Evolutionary conservation across 2,888 invertebrate genomes (phyloP).

Genomic region (Calameuta filiformis): DNA sequence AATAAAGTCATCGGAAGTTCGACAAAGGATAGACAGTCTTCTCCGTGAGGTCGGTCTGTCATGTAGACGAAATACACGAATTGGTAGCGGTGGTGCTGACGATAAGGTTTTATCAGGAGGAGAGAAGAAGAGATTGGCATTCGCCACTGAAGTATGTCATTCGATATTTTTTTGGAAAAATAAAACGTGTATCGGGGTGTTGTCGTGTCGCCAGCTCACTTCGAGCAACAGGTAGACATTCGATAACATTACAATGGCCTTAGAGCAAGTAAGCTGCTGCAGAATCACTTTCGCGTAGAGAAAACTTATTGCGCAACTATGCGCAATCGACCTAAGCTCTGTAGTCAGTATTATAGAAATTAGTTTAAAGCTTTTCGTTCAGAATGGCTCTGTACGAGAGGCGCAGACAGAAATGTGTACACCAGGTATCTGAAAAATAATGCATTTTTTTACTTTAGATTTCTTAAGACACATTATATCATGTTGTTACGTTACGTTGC

Average conservation of each 20-base stretch:
- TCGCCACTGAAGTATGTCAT: conserved; percentile 86
- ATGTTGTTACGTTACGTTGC: not conserved
- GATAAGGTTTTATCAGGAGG: conserved; percentile 91
- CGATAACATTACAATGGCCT: not conserved
- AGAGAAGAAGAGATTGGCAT: conserved; percentile 90
- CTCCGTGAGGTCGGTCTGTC: conserved; percentile 78
- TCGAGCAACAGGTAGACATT: not conserved
- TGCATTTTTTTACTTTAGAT: not conserved
- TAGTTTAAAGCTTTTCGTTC: not conserved
- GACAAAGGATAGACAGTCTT: conserved; percentile 76
- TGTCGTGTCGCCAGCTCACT: not conserved
- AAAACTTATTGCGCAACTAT: not conserved
- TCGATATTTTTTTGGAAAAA: not conserved
- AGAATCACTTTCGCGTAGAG: not conserved
- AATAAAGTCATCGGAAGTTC: conserved; percentile 71
- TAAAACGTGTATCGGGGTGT: not conserved
- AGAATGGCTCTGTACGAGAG: not conserved
- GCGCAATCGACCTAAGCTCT: not conserved
- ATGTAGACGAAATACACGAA: conserved; percentile 78
- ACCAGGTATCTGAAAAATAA: too few species aligned
- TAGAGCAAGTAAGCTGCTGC: not conserved
- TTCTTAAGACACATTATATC: not conserved
- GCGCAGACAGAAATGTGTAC: not conserved
- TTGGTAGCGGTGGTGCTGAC: conserved; percentile 78
- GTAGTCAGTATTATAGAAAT: not conserved